Evolutionary conservation across 2,113 vertebrate species (phyloP), one percentile per base, ranked within the genome.

Genomic region (Ceyx margarethae): DNA sequence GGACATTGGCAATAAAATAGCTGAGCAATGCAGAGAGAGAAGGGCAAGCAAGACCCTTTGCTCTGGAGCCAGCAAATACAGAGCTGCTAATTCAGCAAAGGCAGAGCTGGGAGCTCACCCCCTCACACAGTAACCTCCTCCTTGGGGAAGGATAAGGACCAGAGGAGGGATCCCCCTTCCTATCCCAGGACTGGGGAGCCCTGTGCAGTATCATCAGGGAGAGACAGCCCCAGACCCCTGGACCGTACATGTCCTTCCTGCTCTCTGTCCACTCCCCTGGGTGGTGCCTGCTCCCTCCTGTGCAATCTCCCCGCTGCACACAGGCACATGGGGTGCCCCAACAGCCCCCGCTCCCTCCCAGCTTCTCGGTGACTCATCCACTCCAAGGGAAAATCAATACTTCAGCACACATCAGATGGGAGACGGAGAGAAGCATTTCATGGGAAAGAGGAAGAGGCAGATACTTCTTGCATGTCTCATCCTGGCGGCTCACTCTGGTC

Each of bases 401-500:
- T 92, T 73, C 87, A 85, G 81, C 75, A 54, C 54, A n/a, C 46
- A 89, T 61, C 64, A 89, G 73, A 61, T 1, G 18, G 72, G 87
- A 37, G 54, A 65, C 5, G 0, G 10, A 65, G 77, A 64, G 71
- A 68, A 75, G 62, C 40, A 21, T 89, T 96, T 76, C 87, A 85
- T 96, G 95, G 94, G 94, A 96, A 96, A 92, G 64, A 42, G 67
- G 75, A 94, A 0, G 6, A 57, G 37, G 71, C 43, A 3, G 60
- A 94, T 96, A 85, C 91, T 40, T 96, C 78, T 91, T 0, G 11
- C 81, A 95, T 96, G 95, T 81, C 91, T 96, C 93, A 95, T 92
- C 87, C 11, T 48, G 0, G 72, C 8, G 0, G 46, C 79, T 96
- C 2, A 4, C 79, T 51, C 72, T 73, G 54, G 71, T 80, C 85